phyloP scores from a whole-genome alignment of 1,140 invertebrate genomes.

The Macrobrachium nipponense region DNA sequence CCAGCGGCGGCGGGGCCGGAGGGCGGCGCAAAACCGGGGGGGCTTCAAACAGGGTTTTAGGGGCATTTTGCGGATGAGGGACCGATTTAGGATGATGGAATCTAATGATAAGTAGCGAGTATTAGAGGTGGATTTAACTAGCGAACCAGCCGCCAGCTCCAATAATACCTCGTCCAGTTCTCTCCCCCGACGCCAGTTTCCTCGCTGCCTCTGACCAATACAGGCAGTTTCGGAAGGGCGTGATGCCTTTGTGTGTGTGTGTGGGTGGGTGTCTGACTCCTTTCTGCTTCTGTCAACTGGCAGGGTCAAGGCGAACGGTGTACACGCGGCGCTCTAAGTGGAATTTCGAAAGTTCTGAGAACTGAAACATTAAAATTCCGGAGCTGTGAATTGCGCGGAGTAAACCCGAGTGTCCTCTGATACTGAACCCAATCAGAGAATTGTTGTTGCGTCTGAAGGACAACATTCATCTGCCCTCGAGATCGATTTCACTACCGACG shows the following conservation, averaged over 20 bases:
- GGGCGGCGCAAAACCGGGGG: background rate
- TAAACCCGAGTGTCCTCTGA: too few relatives aligned
- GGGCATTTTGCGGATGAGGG: constrained; percentile 25
- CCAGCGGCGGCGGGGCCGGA: background rate
- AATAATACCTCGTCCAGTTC: constrained; percentile 7
- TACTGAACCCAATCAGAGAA: too few relatives aligned
- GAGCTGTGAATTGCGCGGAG: too few relatives aligned
- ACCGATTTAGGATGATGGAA: constrained; percentile 23
- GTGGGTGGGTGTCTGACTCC: background rate
- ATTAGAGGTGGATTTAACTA: constrained; percentile 33
- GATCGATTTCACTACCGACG: too few relatives aligned
- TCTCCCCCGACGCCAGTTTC: background rate
- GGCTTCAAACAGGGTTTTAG: constrained; percentile 15
- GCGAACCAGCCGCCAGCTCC: background rate
- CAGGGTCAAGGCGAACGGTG: too few relatives aligned
- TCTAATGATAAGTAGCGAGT: constrained; percentile 39
- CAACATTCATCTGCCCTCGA: too few relatives aligned
- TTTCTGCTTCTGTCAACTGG: too few relatives aligned
- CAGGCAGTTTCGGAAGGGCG: too few relatives aligned
- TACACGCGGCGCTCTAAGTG: too few relatives aligned
- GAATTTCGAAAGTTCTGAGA: too few relatives aligned
- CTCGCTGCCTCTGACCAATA: background rate
- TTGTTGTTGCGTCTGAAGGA: too few relatives aligned
- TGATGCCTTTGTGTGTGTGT: constrained; percentile 16
- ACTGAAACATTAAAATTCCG: too few relatives aligned